phyloP scores from a whole-genome alignment of 2,113 vertebrate species.

The Morone saxatilis region DNA sequence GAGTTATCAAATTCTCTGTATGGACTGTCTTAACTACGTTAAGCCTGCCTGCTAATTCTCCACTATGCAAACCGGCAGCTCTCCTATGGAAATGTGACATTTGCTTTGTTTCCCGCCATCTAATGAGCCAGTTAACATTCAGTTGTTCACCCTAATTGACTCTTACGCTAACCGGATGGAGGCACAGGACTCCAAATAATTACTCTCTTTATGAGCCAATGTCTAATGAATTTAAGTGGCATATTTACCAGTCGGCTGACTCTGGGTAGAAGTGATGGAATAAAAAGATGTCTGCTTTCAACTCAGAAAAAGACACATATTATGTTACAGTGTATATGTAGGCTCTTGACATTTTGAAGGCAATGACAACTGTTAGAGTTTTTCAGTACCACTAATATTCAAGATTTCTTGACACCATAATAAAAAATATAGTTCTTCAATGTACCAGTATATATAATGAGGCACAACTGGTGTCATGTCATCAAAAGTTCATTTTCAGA shows the following conservation, averaged over 20 bases:
- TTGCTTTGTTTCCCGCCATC: slow-evolving; percentile 81
- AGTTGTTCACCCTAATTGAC: slow-evolving; percentile 84
- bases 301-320: neutral
- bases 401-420: neutral
- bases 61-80: slow-evolving; percentile 11
- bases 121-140: slow-evolving; percentile 86
- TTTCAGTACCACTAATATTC: neutral
- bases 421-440: neutral
- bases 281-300: slow-evolving; percentile 39
- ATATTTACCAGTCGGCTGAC: slow-evolving; percentile 70
- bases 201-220: slow-evolving; percentile 76
- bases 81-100: slow-evolving; percentile 83
- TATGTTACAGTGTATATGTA: neutral
- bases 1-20: slow-evolving; percentile 6
- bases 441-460: neutral
- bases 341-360: slow-evolving; percentile 12
- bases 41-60: slow-evolving; percentile 13
- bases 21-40: neutral
- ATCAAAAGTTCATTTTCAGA: neutral
- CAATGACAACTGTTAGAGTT: neutral
- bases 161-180: slow-evolving; percentile 78
- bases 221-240: slow-evolving; percentile 81
- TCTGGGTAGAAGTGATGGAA: slow-evolving; percentile 56
- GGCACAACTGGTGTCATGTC: neutral
- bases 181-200: slow-evolving; percentile 80